Percentiles rank a stretch among this genome's conserved stretches.
Evolutionary conservation across 1,140 invertebrate genomes (phyloP).

Genomic region (Solen grandis): DNA sequence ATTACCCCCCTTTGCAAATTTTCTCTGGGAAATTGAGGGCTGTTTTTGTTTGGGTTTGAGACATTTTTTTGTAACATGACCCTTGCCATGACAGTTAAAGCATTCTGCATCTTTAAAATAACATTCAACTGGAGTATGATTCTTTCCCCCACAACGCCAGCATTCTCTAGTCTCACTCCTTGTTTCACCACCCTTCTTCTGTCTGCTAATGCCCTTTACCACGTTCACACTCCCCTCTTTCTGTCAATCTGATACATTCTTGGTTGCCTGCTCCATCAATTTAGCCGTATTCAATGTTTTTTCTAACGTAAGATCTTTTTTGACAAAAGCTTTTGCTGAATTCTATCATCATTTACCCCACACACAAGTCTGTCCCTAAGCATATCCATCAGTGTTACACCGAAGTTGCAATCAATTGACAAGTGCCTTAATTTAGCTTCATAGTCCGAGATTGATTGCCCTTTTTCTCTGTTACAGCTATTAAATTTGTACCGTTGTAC

Average conservation of each 20-base stretch:
- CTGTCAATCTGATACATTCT: constrained; percentile 40
- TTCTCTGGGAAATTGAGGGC: neutral
- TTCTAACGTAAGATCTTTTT: constrained; percentile 49
- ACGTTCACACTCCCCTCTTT: too few species aligned
- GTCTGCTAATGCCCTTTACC: neutral
- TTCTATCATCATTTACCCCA: constrained; percentile 50
- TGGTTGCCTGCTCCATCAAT: constrained; percentile 53
- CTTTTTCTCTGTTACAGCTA: constrained; percentile 4
- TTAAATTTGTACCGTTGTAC: constrained; percentile 59
- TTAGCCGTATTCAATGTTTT: constrained; percentile 54
- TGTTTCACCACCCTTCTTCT: neutral
- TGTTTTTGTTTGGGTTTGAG: neutral
- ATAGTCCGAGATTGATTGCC: constrained; percentile 40
- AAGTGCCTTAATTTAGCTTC: too few species aligned
- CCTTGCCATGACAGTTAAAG: constrained; percentile 24
- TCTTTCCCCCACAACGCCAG: constrained; percentile 23
- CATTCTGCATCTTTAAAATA: constrained; percentile 45
- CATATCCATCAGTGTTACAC: constrained; percentile 46
- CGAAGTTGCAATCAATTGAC: constrained; percentile 59
- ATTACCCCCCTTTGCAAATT: constrained; percentile 1
- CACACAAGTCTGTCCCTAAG: constrained; percentile 60
- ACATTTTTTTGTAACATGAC: constrained; percentile 52
- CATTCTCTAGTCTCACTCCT: neutral
- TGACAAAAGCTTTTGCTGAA: constrained; percentile 49
- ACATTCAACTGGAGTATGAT: constrained; percentile 26